Evolutionary conservation across 2,797 vertebrate genomes (phyloP).

Genomic region (Phrynocephalus guinanensis): DNA sequence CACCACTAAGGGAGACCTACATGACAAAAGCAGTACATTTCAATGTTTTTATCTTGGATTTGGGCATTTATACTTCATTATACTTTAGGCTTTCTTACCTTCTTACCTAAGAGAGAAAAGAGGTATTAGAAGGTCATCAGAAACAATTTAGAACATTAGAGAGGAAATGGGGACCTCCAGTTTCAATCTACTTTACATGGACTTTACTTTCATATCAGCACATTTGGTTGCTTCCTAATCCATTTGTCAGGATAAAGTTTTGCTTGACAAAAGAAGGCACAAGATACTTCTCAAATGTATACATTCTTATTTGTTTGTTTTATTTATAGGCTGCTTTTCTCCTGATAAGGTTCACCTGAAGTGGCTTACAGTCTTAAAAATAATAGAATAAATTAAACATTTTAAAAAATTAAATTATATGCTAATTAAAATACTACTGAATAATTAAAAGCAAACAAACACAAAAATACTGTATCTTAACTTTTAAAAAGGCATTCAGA

Average conservation of each 20-base stretch:
- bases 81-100: not conserved
- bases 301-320: no score
- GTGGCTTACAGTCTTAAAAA: no score
- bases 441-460: no score
- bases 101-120: not conserved
- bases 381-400: no score
- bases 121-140: not conserved
- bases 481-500: no score
- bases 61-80: not conserved
- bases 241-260: not conserved
- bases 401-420: no score
- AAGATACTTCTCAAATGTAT: no score
- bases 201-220: not conserved
- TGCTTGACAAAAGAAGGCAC: not conserved
- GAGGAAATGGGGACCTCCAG: conserved; percentile 18
- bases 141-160: not conserved
- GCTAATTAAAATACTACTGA: no score
- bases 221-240: not conserved
- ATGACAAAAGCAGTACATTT: rapidly evolving
- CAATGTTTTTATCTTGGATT: not conserved
- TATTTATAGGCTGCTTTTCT: no score
- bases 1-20: not conserved
- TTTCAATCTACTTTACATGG: not conserved
- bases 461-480: no score
- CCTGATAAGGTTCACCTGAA: no score